Evolutionary conservation across 2,797 vertebrate genomes (phyloP).

Genomic region (Thalassophryne amazonica): DNA sequence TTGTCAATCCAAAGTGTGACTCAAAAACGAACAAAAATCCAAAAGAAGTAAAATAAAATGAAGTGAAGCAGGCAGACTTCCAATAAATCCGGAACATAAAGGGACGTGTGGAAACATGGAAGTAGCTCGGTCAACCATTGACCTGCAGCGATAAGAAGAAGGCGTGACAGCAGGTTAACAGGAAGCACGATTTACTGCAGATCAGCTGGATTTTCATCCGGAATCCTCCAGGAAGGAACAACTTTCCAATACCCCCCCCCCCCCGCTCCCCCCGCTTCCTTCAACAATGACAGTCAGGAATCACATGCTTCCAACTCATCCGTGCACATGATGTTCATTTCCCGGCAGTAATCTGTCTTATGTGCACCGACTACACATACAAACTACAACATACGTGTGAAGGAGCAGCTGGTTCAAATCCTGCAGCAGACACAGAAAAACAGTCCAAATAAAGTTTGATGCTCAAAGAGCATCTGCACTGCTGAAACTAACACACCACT

Average conservation of each 20-base stretch:
- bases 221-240: slow-evolving; percentile 41
- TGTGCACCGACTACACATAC: not conserved
- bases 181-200: not conserved
- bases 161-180: not conserved
- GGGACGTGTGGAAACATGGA: slow-evolving; percentile 42
- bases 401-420: not conserved
- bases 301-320: slow-evolving; percentile 63
- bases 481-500: not conserved
- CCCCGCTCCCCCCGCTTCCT: not conserved
- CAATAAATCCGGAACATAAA: slow-evolving; percentile 15
- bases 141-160: not conserved
- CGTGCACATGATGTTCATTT: slow-evolving; percentile 60
- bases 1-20: too few relatives aligned
- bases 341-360: slow-evolving; percentile 1
- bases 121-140: too few relatives aligned
- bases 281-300: slow-evolving; percentile 11
- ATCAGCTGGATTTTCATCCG: slow-evolving; percentile 14
- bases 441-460: not conserved
- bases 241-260: not conserved
- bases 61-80: slow-evolving; percentile 2
- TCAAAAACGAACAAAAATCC: not conserved
- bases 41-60: not conserved
- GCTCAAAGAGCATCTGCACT: not conserved
- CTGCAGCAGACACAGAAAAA: not conserved
- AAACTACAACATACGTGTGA: not conserved